Evolutionary conservation across 2,113 vertebrate species (phyloP).

Genomic region (Rhineura floridana): DNA sequence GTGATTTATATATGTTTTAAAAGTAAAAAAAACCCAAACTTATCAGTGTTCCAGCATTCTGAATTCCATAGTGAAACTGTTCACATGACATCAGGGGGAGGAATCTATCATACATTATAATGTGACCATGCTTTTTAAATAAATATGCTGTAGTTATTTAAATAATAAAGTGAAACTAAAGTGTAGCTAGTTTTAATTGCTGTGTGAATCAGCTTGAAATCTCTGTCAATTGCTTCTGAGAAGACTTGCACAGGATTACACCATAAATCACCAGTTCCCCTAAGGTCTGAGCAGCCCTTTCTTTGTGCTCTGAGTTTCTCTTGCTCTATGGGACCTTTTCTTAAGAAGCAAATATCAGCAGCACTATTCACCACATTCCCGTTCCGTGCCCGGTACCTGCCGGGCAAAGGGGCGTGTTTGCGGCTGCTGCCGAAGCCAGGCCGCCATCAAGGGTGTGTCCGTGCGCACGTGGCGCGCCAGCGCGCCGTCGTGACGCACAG

Average conservation of each 20-base stretch:
- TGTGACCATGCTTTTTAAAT: background rate
- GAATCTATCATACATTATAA: background rate
- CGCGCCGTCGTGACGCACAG: too few species aligned
- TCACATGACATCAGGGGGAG: background rate
- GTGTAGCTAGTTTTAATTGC: background rate
- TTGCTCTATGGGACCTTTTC: background rate
- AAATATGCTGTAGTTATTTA: background rate
- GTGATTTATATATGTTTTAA: too few species aligned
- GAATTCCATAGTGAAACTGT: background rate
- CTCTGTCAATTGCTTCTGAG: background rate
- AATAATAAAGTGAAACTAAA: background rate
- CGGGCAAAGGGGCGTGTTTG: too few species aligned
- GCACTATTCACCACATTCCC: background rate
- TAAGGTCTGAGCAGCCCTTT: background rate
- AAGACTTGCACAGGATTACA: background rate
- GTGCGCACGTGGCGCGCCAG: too few species aligned
- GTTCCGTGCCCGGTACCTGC: too few species aligned
- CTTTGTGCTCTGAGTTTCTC: slow-evolving; percentile 21
- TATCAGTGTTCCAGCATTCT: too few species aligned
- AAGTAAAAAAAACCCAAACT: background rate
- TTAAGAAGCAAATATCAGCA: background rate
- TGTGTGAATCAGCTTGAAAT: background rate
- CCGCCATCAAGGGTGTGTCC: too few species aligned
- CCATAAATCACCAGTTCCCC: background rate
- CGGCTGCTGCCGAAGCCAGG: too few species aligned